Conservation (phyloP, 2,797 vertebrate genomes). For the Morus bassanus region DNA sequence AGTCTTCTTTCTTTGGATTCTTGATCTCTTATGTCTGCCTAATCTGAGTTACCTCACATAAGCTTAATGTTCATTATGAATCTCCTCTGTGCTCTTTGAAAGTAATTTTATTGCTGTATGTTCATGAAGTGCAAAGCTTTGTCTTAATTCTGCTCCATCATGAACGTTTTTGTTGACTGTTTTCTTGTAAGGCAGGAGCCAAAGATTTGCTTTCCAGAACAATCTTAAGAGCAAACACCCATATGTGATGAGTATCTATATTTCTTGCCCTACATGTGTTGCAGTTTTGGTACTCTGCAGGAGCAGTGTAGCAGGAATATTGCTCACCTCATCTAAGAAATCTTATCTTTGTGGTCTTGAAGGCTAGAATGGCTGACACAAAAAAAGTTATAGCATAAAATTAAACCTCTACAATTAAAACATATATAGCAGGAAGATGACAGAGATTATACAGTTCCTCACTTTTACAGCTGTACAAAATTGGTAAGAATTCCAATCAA, state of each 20-base stretch:
- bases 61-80: not conserved
- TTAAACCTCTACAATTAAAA: not conserved
- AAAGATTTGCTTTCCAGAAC: not conserved
- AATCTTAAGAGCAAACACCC: not conserved
- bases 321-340: not conserved
- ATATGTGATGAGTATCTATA: not conserved
- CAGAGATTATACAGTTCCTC: not conserved
- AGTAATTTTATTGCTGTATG: not conserved
- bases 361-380: not conserved
- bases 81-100: not conserved
- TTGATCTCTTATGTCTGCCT: not conserved
- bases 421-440: not conserved
- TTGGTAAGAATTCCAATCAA: not conserved
- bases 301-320: not conserved
- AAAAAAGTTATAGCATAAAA: not conserved
- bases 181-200: not conserved
- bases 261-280: not conserved
- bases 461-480: not conserved
- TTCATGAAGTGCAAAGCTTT: not conserved
- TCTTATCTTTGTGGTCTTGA: not conserved
- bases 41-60: not conserved
- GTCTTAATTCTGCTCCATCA: not conserved
- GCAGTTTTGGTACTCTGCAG: not conserved
- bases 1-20: not conserved
- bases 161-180: not conserved